Base-by-base conservation (phyloP, 2,888 invertebrate genomes). In the Apamea anceps region DNA sequence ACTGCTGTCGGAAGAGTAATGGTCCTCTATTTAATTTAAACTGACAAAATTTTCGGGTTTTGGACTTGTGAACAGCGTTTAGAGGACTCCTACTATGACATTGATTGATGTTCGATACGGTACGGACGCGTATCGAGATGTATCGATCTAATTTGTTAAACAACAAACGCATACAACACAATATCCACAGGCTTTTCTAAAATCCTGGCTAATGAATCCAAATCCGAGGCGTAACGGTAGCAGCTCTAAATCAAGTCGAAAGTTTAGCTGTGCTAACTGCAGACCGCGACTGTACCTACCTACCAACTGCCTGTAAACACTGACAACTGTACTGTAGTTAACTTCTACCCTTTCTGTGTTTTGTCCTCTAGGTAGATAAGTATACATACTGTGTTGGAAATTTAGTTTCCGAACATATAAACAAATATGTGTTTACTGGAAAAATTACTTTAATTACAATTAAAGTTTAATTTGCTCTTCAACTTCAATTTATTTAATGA, bases 131-230 rank as follows among this genome's bases (percentile, higher is more conserved):
- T 37, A 37, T 37, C 37, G 37, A 37, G 37, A 37, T 12, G 25
- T 18, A 48, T 63, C 28, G 4, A 77, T n/a, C 5, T 28, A 4
- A 60, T 78, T 51, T 13, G 6, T 4, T 65, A 28, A 21, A 18
- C 18, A 70, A 81, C n/a, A 48, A 57, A 62, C 18, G 62, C n/a
- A 51, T 18, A 12, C 25, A 60, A 15, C 3, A 57, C 25, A 18
- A 13, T 10, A 42, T 7, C 12, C 25, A 5, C 7, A 15, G n/a
- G 51, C 21, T 60, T 74, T 54, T n/a, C 54, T 62, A 68, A 68
- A 80, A 82, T 75, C 83, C 76, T 28, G 1, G 18, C 45, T 62
- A 80, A 82, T 67, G 83, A 75, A 80, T 28, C 4, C 28, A 68
- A 75, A 80, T 45, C 67, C 83, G 51, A 76, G 45, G 21, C 15